A percentile compares a stretch with the other conserved stretches of the same genome.
These are phyloP conservation scores for Azorinus chamasolen DNA, from an alignment of 2,888 invertebrate genomes.

Conservation along the genomic window DNA sequence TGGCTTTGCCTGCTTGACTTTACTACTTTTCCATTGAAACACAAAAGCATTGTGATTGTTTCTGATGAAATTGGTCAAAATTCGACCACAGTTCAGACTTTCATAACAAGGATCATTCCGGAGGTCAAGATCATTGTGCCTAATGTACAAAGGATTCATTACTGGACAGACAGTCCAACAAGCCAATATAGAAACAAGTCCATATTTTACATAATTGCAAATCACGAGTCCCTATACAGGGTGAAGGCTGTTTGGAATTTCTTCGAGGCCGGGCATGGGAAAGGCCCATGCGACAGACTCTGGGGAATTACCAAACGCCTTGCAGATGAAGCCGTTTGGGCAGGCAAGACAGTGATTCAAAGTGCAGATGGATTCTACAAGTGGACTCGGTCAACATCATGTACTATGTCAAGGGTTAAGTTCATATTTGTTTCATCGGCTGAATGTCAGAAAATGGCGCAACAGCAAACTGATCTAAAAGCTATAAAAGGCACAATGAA, in stretches of 20 bases:
- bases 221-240: slow-evolving; percentile 7
- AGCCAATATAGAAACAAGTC: slow-evolving; percentile 32
- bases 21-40: no score
- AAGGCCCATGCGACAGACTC: slow-evolving; percentile 37
- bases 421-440: slow-evolving; percentile 11
- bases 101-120: slow-evolving; percentile 19
- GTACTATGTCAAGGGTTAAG: slow-evolving; percentile 2
- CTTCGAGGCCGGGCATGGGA: slow-evolving; percentile 30
- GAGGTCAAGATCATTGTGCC: slow-evolving; percentile 5
- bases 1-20: no score
- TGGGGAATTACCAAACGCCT: slow-evolving; percentile 17
- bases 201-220: slow-evolving; percentile 8
- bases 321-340: slow-evolving; percentile 14
- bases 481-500: slow-evolving; percentile 14
- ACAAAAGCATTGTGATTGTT: slow-evolving; percentile 21
- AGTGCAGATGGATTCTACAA: slow-evolving; percentile 5
- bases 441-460: background rate
- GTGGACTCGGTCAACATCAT: slow-evolving; percentile 10
- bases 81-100: slow-evolving; percentile 6
- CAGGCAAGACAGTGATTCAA: slow-evolving; percentile 10
- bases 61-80: slow-evolving; percentile 32
- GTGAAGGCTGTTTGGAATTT: slow-evolving; percentile 15
- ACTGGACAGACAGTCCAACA: slow-evolving; percentile 42
- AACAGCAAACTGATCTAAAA: background rate
- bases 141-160: slow-evolving; percentile 20